A percentile compares a stretch with the other conserved stretches of the same genome.
Conservation (phyloP, 2,113 vertebrate species). For the Eudyptes chrysolophus region DNA sequence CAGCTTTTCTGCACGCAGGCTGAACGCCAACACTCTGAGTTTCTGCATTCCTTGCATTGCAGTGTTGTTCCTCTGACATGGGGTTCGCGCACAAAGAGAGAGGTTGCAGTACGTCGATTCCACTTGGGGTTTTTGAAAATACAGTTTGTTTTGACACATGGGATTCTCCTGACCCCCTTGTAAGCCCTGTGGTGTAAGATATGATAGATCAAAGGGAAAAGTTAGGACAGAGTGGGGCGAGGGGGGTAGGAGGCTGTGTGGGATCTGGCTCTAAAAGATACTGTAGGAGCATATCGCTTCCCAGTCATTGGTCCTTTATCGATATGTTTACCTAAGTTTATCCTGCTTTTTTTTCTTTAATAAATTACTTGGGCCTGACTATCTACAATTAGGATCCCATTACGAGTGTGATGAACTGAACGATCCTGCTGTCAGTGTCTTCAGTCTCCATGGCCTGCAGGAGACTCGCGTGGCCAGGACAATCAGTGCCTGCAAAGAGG, state of each 20-base stretch:
- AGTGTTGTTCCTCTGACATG: neutral
- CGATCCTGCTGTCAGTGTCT: neutral
- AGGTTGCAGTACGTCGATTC: accelerated
- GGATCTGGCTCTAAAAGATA: neutral
- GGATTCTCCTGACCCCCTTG: neutral
- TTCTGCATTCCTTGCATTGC: neutral
- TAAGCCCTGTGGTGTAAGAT: neutral
- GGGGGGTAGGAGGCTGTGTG: neutral
- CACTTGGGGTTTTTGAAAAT: neutral
- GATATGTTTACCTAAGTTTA: neutral
- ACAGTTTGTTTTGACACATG: neutral
- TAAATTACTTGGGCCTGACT: neutral
- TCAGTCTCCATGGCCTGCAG: neutral
- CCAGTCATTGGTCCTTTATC: neutral
- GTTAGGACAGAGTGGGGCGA: neutral
- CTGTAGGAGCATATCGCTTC: neutral
- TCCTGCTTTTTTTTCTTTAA: neutral
- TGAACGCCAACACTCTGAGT: accelerated
- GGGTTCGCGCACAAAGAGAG: neutral
- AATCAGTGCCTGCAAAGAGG: neutral
- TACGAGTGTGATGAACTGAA: neutral
- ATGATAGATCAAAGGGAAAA: neutral
- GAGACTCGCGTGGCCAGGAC: accelerated
- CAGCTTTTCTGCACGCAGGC: neutral
- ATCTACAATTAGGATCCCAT: neutral